Base-by-base conservation (phyloP, 1,140 invertebrate species). In the Conus ventricosus region DNA sequence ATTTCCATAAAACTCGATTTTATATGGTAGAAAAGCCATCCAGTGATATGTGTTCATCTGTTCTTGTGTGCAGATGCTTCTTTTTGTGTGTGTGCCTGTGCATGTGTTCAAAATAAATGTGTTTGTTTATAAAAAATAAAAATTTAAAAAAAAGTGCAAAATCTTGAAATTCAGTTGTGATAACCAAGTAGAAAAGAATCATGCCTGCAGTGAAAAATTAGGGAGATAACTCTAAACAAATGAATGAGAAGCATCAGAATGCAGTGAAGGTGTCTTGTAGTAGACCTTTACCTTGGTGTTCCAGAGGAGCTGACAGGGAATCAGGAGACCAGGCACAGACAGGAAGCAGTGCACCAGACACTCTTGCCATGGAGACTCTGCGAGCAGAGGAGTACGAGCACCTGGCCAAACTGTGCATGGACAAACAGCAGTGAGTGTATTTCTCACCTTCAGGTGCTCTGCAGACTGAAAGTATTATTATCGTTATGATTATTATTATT, bases 371-470 rank as follows among this genome's bases (percentile, higher is more conserved):
- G 63, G 92, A 94, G 27, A 90, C 90, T 27, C 76, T 94, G 13
- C 80, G 92, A 84, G 94, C 94, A 25, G 90, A 92, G 27, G 94
- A 95, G 85, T 95, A 92, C 90, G 94, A 95, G 88, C 90, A 94
- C 57, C 89, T 95, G 60, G 93, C 94, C 15, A 93, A 89, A 89
- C 89, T 94, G 10, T 94, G 93, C 89, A 86, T 94, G 75, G 93
- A 94, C 84, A 92, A 93, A 85, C 89, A 93, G 82, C 94, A 95
- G 94, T 95, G 85, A 91, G 94, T 94, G 39, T n/a, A 8, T 39
- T 39, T 39, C 39, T 1, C 39, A 39, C 39, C 25, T 75, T 75
- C 25, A 4, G 25, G 17, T 81, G 51, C 25, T 81, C 51, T 17
- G 13, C 25, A 13, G n/a, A 27, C 25, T 53, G 11, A 81, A 25